Base-by-base conservation (phyloP, 2,888 invertebrate species). In the Lepidocyrtoides sp. region DNA sequence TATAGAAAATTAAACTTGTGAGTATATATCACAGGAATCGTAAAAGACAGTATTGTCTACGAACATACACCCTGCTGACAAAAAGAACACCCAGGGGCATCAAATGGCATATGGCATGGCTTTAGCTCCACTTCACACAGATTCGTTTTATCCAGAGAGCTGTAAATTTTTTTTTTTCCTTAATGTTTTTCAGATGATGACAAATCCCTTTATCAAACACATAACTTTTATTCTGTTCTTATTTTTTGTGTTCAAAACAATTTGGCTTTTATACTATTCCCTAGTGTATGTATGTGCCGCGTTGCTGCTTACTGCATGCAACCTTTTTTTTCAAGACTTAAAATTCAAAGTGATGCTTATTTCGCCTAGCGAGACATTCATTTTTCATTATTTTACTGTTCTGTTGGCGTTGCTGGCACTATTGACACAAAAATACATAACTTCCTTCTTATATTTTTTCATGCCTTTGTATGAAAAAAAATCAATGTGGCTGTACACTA, bases 161-260 rank as follows among this genome's bases (percentile, higher is more conserved):
- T 48, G 12, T 75, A 26, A 14, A 44, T 23, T 75, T 29, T n/a
- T 48, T 44, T 75, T 23, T 23, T 20, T 48, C 7, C 48, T 48
- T 48, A 48, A 51, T 44, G 69, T 51, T 17, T 48, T 75, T 75
- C 75, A 48, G 77, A 51, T 51, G 48, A 36, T 77, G 77, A 77
- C 77, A 77, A 77, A 77, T 77, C 77, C 77, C 77, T 48, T 77
- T 51, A 54, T 51, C 77, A 77, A 77, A 77, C 77, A 77, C 36
- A n/a, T 10, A 51, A 51, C n/a, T 51, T 17, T n/a, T 51, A 17
- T 51, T 51, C 17, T 51, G 51, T 51, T 4, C 51, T n/a, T 51
- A 51, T 51, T 51, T 51, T 17, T 51, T n/a, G n/a, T 51, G 51
- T 51, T 51, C 17, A 51, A n/a, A 51, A 51, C 77, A 41, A 41